Percentiles rank a stretch among this genome's conserved stretches.
Conservation (phyloP, 2,113 vertebrate genomes). For the Raja brachyura region DNA sequence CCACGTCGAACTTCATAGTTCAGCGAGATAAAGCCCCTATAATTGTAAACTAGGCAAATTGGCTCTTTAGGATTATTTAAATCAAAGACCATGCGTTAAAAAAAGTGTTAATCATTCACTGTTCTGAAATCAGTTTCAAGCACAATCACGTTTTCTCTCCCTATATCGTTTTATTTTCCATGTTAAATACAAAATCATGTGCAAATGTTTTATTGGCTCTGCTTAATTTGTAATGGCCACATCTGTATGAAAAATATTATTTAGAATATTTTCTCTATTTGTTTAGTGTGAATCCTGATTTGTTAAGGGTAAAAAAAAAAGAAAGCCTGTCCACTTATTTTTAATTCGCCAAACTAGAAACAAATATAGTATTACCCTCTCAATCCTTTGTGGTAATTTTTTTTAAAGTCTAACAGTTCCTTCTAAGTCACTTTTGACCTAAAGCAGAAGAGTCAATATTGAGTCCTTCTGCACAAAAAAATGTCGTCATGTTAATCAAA, state of each 20-base stretch:
- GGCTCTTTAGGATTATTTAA: background rate
- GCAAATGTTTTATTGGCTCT: background rate
- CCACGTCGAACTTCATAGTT: background rate
- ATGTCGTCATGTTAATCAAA: background rate
- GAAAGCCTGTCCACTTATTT: background rate
- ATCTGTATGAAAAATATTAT: background rate
- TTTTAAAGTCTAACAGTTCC: background rate
- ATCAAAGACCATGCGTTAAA: background rate
- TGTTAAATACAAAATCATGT: background rate
- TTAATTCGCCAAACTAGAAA: background rate
- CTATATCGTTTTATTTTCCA: background rate
- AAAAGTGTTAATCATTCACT: background rate
- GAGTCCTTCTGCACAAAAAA: background rate
- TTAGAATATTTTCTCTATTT: background rate
- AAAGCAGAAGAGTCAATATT: background rate
- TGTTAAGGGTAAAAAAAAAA: too few species aligned
- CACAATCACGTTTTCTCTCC: background rate
- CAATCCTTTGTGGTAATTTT: background rate
- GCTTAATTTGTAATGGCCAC: background rate
- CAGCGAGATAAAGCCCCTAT: background rate
- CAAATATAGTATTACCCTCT: background rate
- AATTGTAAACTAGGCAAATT: background rate
- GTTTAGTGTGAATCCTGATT: too few species aligned
- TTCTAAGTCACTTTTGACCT: background rate
- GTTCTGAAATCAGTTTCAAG: background rate